Conservation (phyloP, 2,113 vertebrate species). For the Sceloporus undulatus region DNA sequence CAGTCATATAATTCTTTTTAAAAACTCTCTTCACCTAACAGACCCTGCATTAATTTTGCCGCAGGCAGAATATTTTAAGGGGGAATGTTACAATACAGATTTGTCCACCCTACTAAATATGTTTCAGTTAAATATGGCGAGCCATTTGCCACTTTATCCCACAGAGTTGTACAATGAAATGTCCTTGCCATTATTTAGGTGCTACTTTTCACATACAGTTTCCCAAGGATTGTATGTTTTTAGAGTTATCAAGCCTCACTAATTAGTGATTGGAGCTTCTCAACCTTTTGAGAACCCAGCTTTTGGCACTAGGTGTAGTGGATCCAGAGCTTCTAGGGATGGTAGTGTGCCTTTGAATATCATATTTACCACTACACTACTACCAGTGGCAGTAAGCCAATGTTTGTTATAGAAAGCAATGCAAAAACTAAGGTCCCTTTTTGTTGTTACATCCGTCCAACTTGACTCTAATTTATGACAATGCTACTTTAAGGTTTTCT, state of each 20-base stretch:
- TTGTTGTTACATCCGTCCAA: no score
- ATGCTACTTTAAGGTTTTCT: no score
- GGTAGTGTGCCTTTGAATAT: neutral
- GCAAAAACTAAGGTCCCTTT: no score
- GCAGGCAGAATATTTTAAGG: neutral
- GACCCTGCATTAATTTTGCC: neutral
- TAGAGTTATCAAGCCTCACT: neutral
- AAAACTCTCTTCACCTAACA: slow-evolving; percentile 14
- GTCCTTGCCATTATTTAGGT: neutral
- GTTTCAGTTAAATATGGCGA: neutral
- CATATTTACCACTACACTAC: neutral
- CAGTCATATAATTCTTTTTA: slow-evolving; percentile 10
- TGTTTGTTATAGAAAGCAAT: no score
- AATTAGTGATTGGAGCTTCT: neutral
- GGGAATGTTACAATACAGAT: neutral
- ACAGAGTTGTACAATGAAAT: neutral
- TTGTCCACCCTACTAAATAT: neutral
- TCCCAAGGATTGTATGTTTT: neutral
- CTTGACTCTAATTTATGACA: no score
- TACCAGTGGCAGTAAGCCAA: neutral
- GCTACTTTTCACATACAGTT: neutral
- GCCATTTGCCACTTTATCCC: neutral
- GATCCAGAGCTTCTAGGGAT: no score
- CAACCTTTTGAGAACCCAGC: neutral
- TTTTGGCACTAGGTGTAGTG: neutral